phyloP scores from a whole-genome alignment of 1,140 invertebrate species.

The Hylaeus anthracinus region DNA sequence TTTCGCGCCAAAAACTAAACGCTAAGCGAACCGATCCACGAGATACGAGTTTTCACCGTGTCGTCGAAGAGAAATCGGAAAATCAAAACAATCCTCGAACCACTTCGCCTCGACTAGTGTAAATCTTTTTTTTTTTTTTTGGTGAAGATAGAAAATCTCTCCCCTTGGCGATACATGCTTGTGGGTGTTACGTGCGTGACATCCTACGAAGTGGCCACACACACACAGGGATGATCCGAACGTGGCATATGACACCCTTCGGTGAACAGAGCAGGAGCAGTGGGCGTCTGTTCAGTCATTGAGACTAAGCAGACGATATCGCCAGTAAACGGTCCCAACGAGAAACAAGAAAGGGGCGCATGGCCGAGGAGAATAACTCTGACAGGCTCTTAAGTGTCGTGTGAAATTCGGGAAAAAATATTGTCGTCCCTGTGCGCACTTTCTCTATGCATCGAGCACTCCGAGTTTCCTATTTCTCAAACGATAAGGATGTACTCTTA shows the following conservation, averaged over 20 bases:
- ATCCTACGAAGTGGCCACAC: conserved; percentile 45
- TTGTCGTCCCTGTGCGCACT: neutral
- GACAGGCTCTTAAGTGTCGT: conserved; percentile 37
- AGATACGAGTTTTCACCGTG: too few species aligned
- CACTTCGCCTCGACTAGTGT: too few species aligned
- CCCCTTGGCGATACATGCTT: neutral
- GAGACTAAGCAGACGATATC: conserved; percentile 70
- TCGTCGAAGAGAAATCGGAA: too few species aligned
- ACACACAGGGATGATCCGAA: conserved; percentile 36
- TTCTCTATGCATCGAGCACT: too few species aligned
- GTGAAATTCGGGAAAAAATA: conserved; percentile 27
- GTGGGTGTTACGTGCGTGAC: conserved; percentile 46
- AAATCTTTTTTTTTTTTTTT: too few species aligned
- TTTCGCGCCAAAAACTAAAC: too few species aligned
- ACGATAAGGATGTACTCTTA: too few species aligned
- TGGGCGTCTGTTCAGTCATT: conserved; percentile 68
- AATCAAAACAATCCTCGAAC: too few species aligned
- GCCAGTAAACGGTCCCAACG: conserved; percentile 35
- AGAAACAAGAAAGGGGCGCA: conserved; percentile 8
- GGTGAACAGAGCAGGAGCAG: conserved; percentile 52
- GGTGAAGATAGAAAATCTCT: neutral
- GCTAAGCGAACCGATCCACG: too few species aligned
- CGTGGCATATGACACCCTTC: conserved; percentile 58
- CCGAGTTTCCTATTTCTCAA: too few species aligned
- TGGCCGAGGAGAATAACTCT: neutral